Evolutionary conservation across 2,113 vertebrate genomes (phyloP), one percentile per base, ranked within the genome.

Genomic region (Pangasianodon hypophthalmus): DNA sequence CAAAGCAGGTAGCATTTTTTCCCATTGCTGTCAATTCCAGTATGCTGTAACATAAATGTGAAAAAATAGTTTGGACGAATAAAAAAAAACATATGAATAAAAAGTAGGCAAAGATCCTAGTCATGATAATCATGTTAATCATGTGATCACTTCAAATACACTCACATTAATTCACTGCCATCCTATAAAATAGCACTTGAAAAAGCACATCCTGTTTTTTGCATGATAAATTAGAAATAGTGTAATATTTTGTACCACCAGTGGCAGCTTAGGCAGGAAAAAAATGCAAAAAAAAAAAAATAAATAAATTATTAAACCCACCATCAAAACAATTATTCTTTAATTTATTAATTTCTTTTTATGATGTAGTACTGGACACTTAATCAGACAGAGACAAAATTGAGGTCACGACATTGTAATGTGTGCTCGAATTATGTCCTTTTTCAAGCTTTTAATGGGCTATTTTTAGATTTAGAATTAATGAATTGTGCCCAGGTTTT

Each of bases 371-470:
- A 29, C 46, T 80, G 26, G 46, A 29, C 77, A 80, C 46, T 50
- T 50, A 80, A 48, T 77, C 41, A 77, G 73, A 77, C n/a, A 13
- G 48, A 11, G 41, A 79, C 44, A 48, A 79, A 79, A 79, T 50
- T 80, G 46, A 80, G 26, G 77, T 80, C 77, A 80, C 50, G 77
- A 50, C 77, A 80, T 14, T 79, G 44, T 46, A 77, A 24, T 77
- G 41, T 10, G 73, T 77, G 3, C 26, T 3, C 3, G 21, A 44
- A 14, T 75, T 0, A 77, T 29, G 41, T 26, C 24, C 6, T 50
- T 80, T 46, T 29, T 50, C 11, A 80, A n/a, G 77, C 77, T 50
- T 48, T 50, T 3, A 80, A 16, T 24, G 77, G 50, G 11, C 77
- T 80, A 50, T 80, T 50, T 50, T 50, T 80, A 50, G 11, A 16